Evolutionary conservation across 2,113 vertebrate genomes (phyloP), one percentile per base, ranked within the genome.

Genomic region (Petrocephalus zakoni): DNA sequence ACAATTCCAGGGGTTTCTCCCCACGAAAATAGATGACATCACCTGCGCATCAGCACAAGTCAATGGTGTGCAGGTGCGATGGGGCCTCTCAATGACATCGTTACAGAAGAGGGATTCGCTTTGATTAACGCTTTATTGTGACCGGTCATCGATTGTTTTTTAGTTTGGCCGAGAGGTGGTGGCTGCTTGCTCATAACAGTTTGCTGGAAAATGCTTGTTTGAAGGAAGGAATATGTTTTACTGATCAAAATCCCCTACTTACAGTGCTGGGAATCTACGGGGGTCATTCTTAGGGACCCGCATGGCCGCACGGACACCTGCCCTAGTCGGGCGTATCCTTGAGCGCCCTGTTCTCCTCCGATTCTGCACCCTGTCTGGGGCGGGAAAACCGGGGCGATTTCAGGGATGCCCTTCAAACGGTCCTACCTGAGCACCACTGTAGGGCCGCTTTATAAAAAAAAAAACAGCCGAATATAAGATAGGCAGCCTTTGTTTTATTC

Each of bases 21-120:
- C 75, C 17, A 37, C 49, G 51, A 53, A 88, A 84, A 84, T 17
- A 58, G 52, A 88, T 84, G 53, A 83, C 53, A 83, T 88, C 88
- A 56, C 75, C 72, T 49, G 34, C 6, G 22, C 42, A 47, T 11
- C 4, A 72, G 25, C 25, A 42, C 13, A 15, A 49, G 49, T 19
- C 29, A 82, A 78, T 82, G 42, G 22, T 1, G 17, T 52, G 52
- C 68, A 88, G 47, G 21, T 82, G 29, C 22, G 22, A 81, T 42
- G 15, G 34, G 34, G 29, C 8, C 25, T 81, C 51, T 34, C 29
- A 47, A 4, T 81, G 68, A 55, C 52, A 78, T 78, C 47, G 11
- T 51, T 52, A 8, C 61, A 47, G 51, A 56, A 15, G 17, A 8
- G 9, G 34, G 84, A 29, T 86, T 15, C 5, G 11, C 47, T 17